Base-by-base conservation (phyloP, 1,140 invertebrate species). In the Mizuhopecten yessoensis region DNA sequence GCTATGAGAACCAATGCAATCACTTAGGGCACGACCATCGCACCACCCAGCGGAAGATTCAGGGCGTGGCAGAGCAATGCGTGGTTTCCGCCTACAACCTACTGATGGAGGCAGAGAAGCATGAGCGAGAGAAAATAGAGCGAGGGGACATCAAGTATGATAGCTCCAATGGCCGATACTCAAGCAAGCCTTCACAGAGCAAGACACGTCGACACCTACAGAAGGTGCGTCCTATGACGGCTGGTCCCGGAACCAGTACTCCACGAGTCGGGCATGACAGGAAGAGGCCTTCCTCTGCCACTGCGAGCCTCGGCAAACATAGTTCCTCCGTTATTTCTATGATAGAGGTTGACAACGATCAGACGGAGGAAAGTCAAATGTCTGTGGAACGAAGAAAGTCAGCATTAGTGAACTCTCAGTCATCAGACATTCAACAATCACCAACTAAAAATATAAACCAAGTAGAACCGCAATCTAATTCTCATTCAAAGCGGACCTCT, bases 81-180 rank as follows among this genome's bases (percentile, higher is more conserved):
- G 92, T 92, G 34, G 13, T 39, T 9, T 87, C 88, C 36, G 87
- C 88, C 9, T 92, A 91, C 34, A 33, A 34, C 29, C 36, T 92
- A 7, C 45, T 92, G 11, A 33, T 87, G 29, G 92, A 92, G 49
- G 92, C 92, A 3, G 90, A 89, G 33, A n/a, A 42, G 34, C 34
- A 49, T 87, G 92, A 92, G 45, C 57, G 89, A 11, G 34, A 91
- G 17, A 88, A 88, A 36, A 88, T 45, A 49, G 23, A 39, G 34
- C 57, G 33, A 88, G 34, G 87, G 42, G 34, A 33, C 9, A 75
- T 75, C 57, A 75, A 75, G 11, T 75, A 75, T 75, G 57, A 75
- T 75, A 75, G 57, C 9, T 75, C n/a, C n/a, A 75, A 23, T 29
- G 49, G 49, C 34, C 57, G 86, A 86, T 86, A 23, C 34, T 86